Base-by-base conservation (phyloP, 2,888 invertebrate genomes). In the Panopea generosa region DNA sequence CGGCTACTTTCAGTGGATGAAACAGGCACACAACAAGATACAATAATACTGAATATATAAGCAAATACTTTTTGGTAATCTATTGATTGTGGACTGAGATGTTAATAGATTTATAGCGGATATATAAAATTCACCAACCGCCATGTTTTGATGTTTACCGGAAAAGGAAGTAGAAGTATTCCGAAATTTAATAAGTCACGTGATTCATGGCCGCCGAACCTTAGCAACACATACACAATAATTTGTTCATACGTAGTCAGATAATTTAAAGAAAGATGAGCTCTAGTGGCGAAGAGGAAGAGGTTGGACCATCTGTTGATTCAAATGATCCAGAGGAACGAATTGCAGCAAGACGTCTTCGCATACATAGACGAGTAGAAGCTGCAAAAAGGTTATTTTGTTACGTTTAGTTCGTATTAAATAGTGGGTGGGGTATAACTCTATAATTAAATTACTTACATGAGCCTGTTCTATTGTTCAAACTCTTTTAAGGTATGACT, bases 301-400 rank as follows among this genome's bases (percentile, higher is more conserved):
- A 92, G 56, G 84, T 83, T 27, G 92, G 92, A n/a, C 92, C 92
- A 4, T 86, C 86, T 71, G 91, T 92, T 11, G 92, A 92, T 76
- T 96, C 96, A 0, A 87, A 90, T 3, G 95, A 96, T 91, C 94
- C 95, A 9, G 94, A 94, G 56, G 96, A 96, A 91, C 93, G 96
- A 84, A 96, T 96, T 92, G 93, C 95, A 49, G 96, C 95, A 0
- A 94, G 96, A 69, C 93, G 94, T 73, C 90, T 95, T 59, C 94
- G 96, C 55, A 96, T 96, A 87, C 94, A 95, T 90, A 94, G 94
- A 56, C 82, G 92, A 69, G 84, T 90, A 45, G 92, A 92, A 81
- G 86, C 88, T 45, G 85, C 85, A 18, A 87, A 84, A 81, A 82
- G 86, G 87, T 87, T 45, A 11, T 11, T 7, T 33, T 33, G 11